Conservation (phyloP, 2,888 invertebrate species). For the Hypselothyrea guttata region DNA sequence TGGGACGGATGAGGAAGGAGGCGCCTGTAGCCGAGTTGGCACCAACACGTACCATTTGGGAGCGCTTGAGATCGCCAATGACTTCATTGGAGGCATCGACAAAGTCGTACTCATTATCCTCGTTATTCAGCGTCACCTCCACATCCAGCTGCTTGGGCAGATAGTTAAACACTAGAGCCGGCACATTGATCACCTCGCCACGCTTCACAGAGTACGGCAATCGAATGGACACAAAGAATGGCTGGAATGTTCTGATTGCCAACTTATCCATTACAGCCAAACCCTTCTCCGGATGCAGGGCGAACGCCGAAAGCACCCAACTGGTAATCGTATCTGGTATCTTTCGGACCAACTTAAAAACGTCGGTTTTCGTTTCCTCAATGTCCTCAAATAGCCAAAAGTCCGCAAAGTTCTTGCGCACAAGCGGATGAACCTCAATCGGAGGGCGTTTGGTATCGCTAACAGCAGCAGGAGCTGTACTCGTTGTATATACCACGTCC, state of each 20-base stretch:
- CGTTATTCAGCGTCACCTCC: slow-evolving; percentile 91
- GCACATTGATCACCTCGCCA: slow-evolving; percentile 93
- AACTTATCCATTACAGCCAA: slow-evolving; percentile 88
- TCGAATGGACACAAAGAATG: slow-evolving; percentile 92
- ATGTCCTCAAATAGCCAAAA: slow-evolving; percentile 86
- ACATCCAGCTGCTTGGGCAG: slow-evolving; percentile 89
- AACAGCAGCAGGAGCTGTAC: neutral
- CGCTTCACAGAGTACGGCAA: slow-evolving; percentile 94
- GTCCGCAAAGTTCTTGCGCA: slow-evolving; percentile 87
- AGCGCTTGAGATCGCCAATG: slow-evolving; percentile 91
- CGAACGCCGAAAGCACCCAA: slow-evolving; percentile 92
- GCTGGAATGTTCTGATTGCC: slow-evolving; percentile 89
- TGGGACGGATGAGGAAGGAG: slow-evolving; percentile 92
- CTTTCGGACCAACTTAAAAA: slow-evolving; percentile 80
- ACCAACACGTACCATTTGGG: slow-evolving; percentile 86
- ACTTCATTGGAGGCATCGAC: slow-evolving; percentile 93
- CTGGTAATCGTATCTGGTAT: slow-evolving; percentile 92
- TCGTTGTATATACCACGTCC: neutral
- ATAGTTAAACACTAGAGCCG: slow-evolving; percentile 94
- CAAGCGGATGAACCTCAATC: too few relatives aligned
- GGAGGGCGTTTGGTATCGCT: too few relatives aligned
- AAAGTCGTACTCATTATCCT: slow-evolving; percentile 90
- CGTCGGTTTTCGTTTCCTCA: slow-evolving; percentile 65
- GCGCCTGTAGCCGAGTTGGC: slow-evolving; percentile 89
- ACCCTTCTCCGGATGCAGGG: slow-evolving; percentile 88